Conservation (phyloP, 2,113 vertebrate genomes). For the Ursus arctos region DNA sequence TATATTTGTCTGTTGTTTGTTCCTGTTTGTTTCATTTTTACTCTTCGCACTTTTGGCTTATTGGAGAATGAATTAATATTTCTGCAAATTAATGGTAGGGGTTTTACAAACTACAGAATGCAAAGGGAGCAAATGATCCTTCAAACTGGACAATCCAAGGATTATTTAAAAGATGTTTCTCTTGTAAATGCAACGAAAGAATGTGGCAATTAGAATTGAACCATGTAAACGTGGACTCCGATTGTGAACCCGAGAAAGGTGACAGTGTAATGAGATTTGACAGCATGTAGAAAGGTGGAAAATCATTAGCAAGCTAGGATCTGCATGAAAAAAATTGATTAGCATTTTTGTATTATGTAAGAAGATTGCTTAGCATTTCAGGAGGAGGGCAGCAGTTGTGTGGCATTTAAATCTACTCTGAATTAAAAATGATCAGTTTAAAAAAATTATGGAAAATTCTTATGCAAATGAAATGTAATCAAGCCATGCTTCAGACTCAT, state of each 20-base stretch:
- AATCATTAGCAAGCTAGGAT: slow-evolving; percentile 74
- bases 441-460: slow-evolving; percentile 81
- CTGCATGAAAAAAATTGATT: slow-evolving; percentile 71
- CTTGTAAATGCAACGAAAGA: slow-evolving; percentile 61
- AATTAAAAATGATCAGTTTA: slow-evolving; percentile 81
- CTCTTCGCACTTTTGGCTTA: neutral
- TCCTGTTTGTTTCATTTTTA: slow-evolving; percentile 36
- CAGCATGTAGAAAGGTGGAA: slow-evolving; percentile 75
- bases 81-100: slow-evolving; percentile 14
- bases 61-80: slow-evolving; percentile 25
- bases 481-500: slow-evolving; percentile 80
- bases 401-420: slow-evolving; percentile 78
- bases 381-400: slow-evolving; percentile 49
- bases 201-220: slow-evolving; percentile 71
- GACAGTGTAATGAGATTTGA: slow-evolving; percentile 76
- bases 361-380: slow-evolving; percentile 77
- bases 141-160: slow-evolving; percentile 53
- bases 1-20: neutral
- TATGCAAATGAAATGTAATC: slow-evolving; percentile 85
- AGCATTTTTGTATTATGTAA: slow-evolving; percentile 82
- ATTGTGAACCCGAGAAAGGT: slow-evolving; percentile 69
- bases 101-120: slow-evolving; percentile 36
- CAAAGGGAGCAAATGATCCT: slow-evolving; percentile 54
- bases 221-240: slow-evolving; percentile 49
- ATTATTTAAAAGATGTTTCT: slow-evolving; percentile 65